phyloP scores from a whole-genome alignment of 2,797 vertebrate genomes.

The Chiloscyllium punctatum region DNA sequence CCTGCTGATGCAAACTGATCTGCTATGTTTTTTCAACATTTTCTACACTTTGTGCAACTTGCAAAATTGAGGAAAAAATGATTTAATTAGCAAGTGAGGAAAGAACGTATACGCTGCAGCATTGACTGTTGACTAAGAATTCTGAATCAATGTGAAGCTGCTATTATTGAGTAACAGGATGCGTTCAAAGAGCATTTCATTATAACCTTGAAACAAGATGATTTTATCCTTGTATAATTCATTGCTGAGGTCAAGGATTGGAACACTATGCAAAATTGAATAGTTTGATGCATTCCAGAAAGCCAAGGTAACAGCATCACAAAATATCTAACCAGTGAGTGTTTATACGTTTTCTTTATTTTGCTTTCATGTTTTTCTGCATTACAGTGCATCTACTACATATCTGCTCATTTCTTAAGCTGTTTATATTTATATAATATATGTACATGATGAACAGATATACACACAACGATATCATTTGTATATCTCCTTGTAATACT shows the following conservation, averaged over 20 bases:
- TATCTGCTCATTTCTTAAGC: not conserved
- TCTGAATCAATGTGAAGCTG: constrained; percentile 15
- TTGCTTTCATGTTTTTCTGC: not conserved
- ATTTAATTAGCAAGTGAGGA: not conserved
- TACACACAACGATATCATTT: not conserved
- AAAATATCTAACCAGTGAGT: not conserved
- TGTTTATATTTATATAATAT: not conserved
- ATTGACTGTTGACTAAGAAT: not conserved
- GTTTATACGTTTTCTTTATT: not conserved
- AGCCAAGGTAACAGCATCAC: not conserved
- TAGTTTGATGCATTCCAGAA: not conserved
- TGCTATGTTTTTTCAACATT: not conserved
- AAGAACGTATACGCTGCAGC: not conserved
- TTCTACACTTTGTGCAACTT: not conserved
- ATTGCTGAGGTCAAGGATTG: not conserved
- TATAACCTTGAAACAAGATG: constrained; percentile 2
- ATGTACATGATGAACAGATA: too few relatives aligned
- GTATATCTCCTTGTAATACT: not conserved
- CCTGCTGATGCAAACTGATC: not conserved
- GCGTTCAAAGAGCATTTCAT: not conserved
- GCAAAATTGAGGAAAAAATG: not conserved
- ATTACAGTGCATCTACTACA: not conserved
- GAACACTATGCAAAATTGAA: not conserved
- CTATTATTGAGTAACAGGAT: not conserved
- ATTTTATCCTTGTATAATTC: not conserved